Evolutionary conservation across 1,140 invertebrate genomes (phyloP).

Genomic region (Plodia interpunctella): DNA sequence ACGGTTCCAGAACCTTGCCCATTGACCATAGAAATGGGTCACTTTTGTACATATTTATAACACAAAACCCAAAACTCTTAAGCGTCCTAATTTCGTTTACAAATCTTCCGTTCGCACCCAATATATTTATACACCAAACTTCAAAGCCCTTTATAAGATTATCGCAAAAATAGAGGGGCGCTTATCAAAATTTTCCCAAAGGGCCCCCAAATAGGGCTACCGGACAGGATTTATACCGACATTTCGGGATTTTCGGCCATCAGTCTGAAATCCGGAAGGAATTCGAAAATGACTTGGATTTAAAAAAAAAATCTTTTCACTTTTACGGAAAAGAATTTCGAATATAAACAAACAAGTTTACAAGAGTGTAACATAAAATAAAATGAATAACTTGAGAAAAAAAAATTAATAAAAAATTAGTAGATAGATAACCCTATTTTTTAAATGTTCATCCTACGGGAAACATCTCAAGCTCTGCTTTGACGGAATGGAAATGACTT

Average conservation of each 20-base stretch:
- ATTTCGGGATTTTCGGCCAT: no score
- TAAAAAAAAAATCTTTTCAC: no score
- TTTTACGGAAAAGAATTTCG: no score
- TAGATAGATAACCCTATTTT: neutral
- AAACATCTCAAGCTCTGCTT: neutral
- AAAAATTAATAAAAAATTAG: no score
- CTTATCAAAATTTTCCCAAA: neutral
- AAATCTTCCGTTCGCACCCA: neutral
- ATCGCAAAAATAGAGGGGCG: neutral
- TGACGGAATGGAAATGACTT: neutral
- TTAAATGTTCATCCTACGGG: neutral
- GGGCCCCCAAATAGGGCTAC: neutral
- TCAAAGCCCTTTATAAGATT: constrained; percentile 2
- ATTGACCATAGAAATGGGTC: no score
- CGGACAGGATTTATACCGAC: neutral
- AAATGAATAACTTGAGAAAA: no score
- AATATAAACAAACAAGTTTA: no score
- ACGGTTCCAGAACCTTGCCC: no score
- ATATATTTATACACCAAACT: neutral
- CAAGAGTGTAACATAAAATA: no score
- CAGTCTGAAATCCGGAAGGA: no score
- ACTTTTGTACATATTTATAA: no score
- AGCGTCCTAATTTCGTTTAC: neutral
- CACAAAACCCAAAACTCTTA: neutral
- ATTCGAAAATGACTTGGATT: no score